Percentiles rank a stretch among this genome's conserved stretches.
Conservation (phyloP, 2,113 vertebrate genomes). For the Toxotes chatareus region DNA sequence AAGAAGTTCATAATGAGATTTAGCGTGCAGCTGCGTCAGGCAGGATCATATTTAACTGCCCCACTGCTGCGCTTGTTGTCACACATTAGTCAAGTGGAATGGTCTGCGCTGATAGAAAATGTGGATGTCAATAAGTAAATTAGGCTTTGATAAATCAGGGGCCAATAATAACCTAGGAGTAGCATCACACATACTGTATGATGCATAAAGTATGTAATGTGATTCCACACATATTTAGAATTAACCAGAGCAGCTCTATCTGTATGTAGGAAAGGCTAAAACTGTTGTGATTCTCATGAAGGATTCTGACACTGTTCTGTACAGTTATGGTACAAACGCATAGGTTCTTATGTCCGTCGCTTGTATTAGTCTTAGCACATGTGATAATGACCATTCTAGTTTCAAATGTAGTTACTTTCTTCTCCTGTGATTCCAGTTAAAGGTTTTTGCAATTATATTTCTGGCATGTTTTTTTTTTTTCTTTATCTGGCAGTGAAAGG, state of each 20-base stretch:
- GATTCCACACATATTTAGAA: too few relatives aligned
- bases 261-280: not conserved
- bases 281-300: not conserved
- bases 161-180: not conserved
- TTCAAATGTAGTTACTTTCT: not conserved
- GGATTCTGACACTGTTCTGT: not conserved
- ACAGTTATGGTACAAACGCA: not conserved
- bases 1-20: conserved; percentile 61
- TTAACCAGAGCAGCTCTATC: too few relatives aligned
- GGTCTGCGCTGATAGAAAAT: not conserved
- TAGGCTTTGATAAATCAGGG: not conserved
- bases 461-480: not conserved
- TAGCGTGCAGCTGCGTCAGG: conserved; percentile 15
- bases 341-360: not conserved
- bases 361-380: not conserved
- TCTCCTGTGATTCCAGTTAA: not conserved
- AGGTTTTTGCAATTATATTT: not conserved
- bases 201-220: not conserved
- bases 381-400: not conserved
- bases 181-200: not conserved
- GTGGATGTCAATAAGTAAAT: not conserved
- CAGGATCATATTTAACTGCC: conserved; percentile 11
- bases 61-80: conserved; percentile 10
- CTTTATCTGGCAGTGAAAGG: not conserved
- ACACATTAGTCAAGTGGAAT: conserved; percentile 17